Conservation (phyloP, 2,797 vertebrate species). For the Botia almorhae region DNA sequence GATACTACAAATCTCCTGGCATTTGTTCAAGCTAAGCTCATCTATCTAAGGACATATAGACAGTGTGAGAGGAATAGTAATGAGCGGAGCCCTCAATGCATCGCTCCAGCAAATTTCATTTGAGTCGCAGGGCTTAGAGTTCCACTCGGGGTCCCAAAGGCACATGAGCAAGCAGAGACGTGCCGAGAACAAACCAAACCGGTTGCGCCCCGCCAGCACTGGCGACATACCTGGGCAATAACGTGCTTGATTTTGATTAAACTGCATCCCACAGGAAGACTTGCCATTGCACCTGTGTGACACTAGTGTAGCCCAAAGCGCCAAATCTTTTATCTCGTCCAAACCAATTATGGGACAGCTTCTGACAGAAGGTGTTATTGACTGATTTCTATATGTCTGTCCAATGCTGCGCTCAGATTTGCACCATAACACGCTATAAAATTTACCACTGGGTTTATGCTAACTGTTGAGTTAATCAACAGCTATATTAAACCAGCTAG, state of each 20-base stretch:
- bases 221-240: slow-evolving; percentile 1
- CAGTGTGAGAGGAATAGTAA: slow-evolving; percentile 6
- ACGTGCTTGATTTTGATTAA: slow-evolving; percentile 22
- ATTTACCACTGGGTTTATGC: neutral
- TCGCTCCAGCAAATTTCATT: neutral
- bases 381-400: neutral
- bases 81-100: neutral
- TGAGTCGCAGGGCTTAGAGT: neutral
- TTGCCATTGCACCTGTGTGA: neutral
- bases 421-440: neutral
- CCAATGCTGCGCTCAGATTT: neutral
- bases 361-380: slow-evolving; percentile 1
- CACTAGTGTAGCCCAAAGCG: neutral
- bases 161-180: neutral
- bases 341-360: neutral
- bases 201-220: neutral
- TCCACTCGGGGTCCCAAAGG: neutral
- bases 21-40: slow-evolving; percentile 22
- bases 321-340: slow-evolving; percentile 13
- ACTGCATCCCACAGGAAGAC: neutral
- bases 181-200: slow-evolving; percentile 2
- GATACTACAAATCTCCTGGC: neutral
- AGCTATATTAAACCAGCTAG: neutral
- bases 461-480: neutral
- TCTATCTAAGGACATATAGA: neutral